These are phyloP conservation scores for Drosophila rubida DNA, from an alignment of 2,888 invertebrate species.

Conservation along the genomic window DNA sequence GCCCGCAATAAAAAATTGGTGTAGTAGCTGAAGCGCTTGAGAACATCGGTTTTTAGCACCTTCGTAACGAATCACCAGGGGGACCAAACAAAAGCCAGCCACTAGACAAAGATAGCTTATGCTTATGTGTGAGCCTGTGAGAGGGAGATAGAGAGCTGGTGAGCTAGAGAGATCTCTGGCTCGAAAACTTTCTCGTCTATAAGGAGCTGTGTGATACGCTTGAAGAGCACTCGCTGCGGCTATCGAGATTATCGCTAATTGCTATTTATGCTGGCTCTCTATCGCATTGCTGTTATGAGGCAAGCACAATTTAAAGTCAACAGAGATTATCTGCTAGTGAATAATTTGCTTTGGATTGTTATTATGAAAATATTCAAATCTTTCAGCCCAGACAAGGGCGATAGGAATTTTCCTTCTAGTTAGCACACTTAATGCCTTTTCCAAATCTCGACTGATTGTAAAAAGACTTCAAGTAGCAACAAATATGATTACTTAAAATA, in stretches of 20 bases:
- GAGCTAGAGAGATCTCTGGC: neutral
- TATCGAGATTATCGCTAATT: conserved; percentile 20
- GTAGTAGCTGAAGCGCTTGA: conserved; percentile 27
- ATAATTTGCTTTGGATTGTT: neutral
- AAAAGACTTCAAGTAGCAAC: too few species aligned
- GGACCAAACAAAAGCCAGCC: neutral
- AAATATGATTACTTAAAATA: too few species aligned
- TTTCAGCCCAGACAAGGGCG: too few species aligned
- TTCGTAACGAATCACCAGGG: conserved; percentile 10
- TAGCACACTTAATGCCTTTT: too few species aligned
- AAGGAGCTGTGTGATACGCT: neutral
- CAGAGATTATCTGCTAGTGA: neutral
- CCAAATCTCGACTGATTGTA: too few species aligned
- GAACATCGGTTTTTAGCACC: conserved; percentile 49
- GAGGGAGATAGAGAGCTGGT: neutral
- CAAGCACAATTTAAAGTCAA: neutral
- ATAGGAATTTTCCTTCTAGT: too few species aligned
- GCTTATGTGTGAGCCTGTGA: neutral
- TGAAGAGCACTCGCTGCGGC: neutral
- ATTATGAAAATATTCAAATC: neutral
- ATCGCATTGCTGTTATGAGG: neutral
- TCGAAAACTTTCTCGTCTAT: neutral
- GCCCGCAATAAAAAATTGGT: conserved; percentile 50
- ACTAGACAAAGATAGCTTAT: neutral
- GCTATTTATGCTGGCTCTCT: conserved; percentile 2